Evolutionary conservation across 2,797 vertebrate species (phyloP).

Genomic region (Eupleurogrammus muticus): DNA sequence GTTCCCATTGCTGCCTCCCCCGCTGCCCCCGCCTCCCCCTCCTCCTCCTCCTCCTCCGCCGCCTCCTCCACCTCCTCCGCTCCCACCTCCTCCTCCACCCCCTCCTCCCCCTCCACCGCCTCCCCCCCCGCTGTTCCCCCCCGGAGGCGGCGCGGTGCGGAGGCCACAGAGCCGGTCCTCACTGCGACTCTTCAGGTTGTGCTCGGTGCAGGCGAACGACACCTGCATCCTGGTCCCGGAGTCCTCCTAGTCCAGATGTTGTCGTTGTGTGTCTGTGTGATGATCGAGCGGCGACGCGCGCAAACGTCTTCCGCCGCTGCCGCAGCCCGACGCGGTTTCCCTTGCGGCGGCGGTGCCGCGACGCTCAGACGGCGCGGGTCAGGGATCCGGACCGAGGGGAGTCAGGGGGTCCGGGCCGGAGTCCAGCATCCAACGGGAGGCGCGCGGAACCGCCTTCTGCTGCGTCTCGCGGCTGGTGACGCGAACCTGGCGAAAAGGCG

Average conservation of each 20-base stretch:
- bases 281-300: too few relatives aligned
- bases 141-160: slow-evolving; percentile 84
- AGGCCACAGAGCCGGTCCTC: slow-evolving; percentile 87
- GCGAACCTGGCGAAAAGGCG: slow-evolving; percentile 69
- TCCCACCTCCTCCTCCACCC: slow-evolving; percentile 65
- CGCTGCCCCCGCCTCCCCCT: slow-evolving; percentile 70
- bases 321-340: slow-evolving; percentile 37
- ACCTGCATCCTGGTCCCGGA: slow-evolving; percentile 84
- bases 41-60: slow-evolving; percentile 65
- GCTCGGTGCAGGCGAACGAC: slow-evolving; percentile 88
- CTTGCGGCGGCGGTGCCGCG: slow-evolving; percentile 57
- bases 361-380: slow-evolving; percentile 69
- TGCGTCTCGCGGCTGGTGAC: slow-evolving; percentile 69
- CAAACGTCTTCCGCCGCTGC: too few relatives aligned
- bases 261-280: too few relatives aligned
- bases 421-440: slow-evolving; percentile 80
- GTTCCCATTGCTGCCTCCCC: slow-evolving; percentile 83
- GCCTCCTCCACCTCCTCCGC: slow-evolving; percentile 50
- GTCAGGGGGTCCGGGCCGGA: slow-evolving; percentile 66
- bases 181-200: slow-evolving; percentile 88
- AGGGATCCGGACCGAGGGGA: slow-evolving; percentile 71
- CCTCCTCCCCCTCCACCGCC: slow-evolving; percentile 71
- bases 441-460: slow-evolving; percentile 77
- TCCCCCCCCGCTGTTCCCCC: slow-evolving; percentile 81
- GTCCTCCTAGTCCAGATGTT: background rate